Conservation (phyloP, 1,140 invertebrate species). For the Temnothorax nylanderi region DNA sequence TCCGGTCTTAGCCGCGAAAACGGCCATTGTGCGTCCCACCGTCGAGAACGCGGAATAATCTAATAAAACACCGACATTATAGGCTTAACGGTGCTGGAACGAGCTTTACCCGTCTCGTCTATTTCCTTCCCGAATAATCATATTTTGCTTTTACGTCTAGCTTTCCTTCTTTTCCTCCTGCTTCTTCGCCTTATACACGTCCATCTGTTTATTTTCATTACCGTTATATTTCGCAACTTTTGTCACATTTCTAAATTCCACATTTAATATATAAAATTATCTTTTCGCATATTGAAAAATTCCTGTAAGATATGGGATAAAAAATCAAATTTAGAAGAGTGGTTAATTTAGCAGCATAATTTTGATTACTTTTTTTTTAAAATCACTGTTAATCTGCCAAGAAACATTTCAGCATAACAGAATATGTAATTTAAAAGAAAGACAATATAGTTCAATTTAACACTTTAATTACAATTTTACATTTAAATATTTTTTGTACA, state of each 20-base stretch:
- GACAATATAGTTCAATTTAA: background rate
- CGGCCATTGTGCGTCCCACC: constrained; percentile 7
- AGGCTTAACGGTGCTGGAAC: constrained; percentile 37
- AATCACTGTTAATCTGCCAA: background rate
- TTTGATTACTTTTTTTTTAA: background rate
- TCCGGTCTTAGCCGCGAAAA: constrained; percentile 33
- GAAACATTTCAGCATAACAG: background rate
- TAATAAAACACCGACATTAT: constrained; percentile 52
- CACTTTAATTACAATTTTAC: background rate
- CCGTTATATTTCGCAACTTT: background rate
- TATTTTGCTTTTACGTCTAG: background rate
- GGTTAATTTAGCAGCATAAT: background rate
- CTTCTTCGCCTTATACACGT: background rate
- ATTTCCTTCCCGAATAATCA: constrained; percentile 26
- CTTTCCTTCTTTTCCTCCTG: background rate
- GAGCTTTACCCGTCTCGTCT: constrained; percentile 51
- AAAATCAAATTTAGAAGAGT: background rate
- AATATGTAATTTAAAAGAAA: constrained; percentile 2
- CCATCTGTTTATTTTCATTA: background rate
- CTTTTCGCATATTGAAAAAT: background rate
- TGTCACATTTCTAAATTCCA: background rate
- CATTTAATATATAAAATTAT: background rate
- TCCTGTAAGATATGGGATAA: background rate
- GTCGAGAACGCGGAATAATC: constrained; percentile 29
- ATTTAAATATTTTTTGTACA: background rate